Percentiles rank a stretch among this genome's conserved stretches.
Evolutionary conservation across 2,113 vertebrate genomes (phyloP).

Genomic region (Chaetodon auriga): DNA sequence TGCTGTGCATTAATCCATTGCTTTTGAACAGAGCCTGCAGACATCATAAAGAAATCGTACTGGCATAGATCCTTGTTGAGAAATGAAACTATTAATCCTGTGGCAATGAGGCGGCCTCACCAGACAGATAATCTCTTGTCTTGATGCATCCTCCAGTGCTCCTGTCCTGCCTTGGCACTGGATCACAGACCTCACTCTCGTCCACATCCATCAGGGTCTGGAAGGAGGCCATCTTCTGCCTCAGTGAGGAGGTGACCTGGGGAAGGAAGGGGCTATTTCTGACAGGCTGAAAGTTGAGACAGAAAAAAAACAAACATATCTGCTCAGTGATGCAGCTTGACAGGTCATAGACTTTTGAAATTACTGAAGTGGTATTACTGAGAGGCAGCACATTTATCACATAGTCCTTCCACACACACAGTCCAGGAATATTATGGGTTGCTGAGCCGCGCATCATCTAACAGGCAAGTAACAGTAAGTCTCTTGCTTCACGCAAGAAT

Average conservation of each 20-base stretch:
- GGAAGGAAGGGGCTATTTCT: constrained; percentile 70
- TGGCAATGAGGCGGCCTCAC: constrained; percentile 71
- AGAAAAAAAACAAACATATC: constrained; percentile 53
- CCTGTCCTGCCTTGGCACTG: constrained; percentile 53
- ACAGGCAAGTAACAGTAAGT: background rate
- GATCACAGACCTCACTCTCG: constrained; percentile 70
- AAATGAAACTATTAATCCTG: constrained; percentile 71
- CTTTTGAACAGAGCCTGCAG: constrained; percentile 45
- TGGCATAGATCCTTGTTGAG: constrained; percentile 47
- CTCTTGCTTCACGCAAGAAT: background rate
- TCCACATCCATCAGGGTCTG: constrained; percentile 80
- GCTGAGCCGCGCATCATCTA: constrained; percentile 7
- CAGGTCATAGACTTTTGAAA: constrained; percentile 53
- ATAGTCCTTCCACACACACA: background rate
- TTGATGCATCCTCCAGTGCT: constrained; percentile 70
- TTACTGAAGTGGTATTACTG: constrained; percentile 37
- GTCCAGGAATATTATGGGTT: background rate
- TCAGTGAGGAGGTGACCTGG: constrained; percentile 77
- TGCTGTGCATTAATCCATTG: constrained; percentile 44
- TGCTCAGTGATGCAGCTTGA: constrained; percentile 53
- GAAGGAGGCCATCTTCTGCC: constrained; percentile 85
- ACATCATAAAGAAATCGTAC: constrained; percentile 58
- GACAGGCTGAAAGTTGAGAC: constrained; percentile 68
- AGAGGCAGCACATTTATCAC: constrained; percentile 45
- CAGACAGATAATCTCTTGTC: constrained; percentile 75